These are phyloP conservation scores for Leptopilina myrica DNA, from an alignment of 2,888 invertebrate genomes.

Conservation along the genomic window DNA sequence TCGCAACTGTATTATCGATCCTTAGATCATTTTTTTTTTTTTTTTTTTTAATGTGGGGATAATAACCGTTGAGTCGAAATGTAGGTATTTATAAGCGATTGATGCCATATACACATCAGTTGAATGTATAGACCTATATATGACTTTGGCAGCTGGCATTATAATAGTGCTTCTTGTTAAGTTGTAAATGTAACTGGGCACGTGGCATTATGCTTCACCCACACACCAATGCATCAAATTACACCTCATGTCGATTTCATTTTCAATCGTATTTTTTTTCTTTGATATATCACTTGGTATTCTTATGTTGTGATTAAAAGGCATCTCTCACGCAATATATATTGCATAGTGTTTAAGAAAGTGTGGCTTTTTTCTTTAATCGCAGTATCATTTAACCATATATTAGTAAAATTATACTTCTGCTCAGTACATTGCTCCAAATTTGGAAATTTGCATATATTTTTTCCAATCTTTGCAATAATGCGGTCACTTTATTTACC, in stretches of 20 bases:
- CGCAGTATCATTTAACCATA: too few species aligned
- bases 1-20: constrained; percentile 12
- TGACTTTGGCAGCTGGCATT: constrained; percentile 57
- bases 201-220: constrained; percentile 57
- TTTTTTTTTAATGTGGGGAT: constrained; percentile 13
- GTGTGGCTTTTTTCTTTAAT: too few species aligned
- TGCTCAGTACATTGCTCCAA: too few species aligned
- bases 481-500: too few species aligned
- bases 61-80: constrained; percentile 15
- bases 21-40: background rate
- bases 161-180: constrained; percentile 16
- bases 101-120: constrained; percentile 17
- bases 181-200: constrained; percentile 44
- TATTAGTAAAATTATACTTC: too few species aligned
- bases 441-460: too few species aligned
- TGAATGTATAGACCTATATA: constrained; percentile 49
- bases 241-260: background rate
- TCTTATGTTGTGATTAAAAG: background rate
- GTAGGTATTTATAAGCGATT: constrained; percentile 24
- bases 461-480: too few species aligned
- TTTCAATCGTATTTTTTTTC: constrained; percentile 11
- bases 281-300: background rate
- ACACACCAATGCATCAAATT: constrained; percentile 46
- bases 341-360: too few species aligned
- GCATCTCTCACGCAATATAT: background rate